A percentile compares a stretch with the other conserved stretches of the same genome.
phyloP scores from a whole-genome alignment of 2,888 invertebrate species.

The Belgica antarctica region DNA sequence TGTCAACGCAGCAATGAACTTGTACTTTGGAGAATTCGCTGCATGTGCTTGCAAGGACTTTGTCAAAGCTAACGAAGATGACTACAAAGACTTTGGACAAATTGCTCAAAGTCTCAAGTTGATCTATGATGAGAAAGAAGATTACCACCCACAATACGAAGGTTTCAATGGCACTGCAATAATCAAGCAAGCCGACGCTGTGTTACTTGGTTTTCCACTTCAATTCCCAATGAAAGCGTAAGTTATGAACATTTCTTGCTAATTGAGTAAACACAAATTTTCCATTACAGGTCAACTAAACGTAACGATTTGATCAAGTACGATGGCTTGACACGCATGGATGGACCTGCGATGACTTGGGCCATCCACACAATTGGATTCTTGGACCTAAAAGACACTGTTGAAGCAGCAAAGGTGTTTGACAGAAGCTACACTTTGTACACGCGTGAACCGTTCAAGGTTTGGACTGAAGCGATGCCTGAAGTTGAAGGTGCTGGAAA shows the following conservation, averaged over 20 bases:
- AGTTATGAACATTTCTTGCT: slow-evolving; percentile 41
- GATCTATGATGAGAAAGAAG: slow-evolving; percentile 55
- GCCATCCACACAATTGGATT: slow-evolving; percentile 63
- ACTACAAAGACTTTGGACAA: slow-evolving; percentile 56
- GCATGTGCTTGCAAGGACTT: slow-evolving; percentile 42
- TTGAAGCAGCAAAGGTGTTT: slow-evolving; percentile 56
- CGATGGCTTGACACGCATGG: slow-evolving; percentile 58
- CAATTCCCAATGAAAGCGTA: slow-evolving; percentile 59
- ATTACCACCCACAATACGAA: slow-evolving; percentile 61
- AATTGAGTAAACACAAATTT: not conserved
- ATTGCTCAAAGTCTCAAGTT: slow-evolving; percentile 59
- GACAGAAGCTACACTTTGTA: slow-evolving; percentile 58
- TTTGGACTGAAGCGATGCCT: slow-evolving; percentile 61
- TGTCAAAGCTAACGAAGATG: slow-evolving; percentile 49
- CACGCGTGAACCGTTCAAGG: slow-evolving; percentile 61
- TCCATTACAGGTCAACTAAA: slow-evolving; percentile 56
- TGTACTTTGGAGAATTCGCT: slow-evolving; percentile 44
- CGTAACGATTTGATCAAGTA: slow-evolving; percentile 60
- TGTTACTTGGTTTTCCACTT: slow-evolving; percentile 60
- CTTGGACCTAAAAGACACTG: slow-evolving; percentile 54
- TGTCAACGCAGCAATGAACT: slow-evolving; percentile 37
- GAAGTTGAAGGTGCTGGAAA: slow-evolving; percentile 60
- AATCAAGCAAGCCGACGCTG: slow-evolving; percentile 63
- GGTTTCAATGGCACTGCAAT: slow-evolving; percentile 55
- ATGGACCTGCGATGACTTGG: slow-evolving; percentile 64